Conservation (phyloP, 2,113 vertebrate species). For the Oryctolagus cuniculus region DNA sequence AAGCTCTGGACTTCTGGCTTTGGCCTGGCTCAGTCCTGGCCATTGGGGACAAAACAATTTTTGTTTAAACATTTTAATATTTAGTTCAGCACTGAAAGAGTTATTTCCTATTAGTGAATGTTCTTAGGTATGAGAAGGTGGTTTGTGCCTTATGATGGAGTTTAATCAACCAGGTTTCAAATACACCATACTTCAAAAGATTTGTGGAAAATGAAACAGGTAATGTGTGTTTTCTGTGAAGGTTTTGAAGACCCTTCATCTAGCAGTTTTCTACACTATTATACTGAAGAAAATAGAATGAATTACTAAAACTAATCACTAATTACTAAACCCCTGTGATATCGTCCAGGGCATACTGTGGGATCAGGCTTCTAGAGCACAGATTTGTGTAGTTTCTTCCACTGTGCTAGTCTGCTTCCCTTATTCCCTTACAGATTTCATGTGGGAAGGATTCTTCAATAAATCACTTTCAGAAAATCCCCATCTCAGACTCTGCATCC, state of each 20-base stretch:
- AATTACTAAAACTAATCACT: background rate
- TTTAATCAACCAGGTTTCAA: constrained; percentile 16
- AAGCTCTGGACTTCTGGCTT: too few relatives aligned
- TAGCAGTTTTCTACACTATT: background rate
- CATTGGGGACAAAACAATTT: background rate
- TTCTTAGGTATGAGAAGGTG: background rate
- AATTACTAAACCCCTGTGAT: too few relatives aligned
- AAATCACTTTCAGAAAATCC: background rate
- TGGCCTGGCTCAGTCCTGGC: too few relatives aligned
- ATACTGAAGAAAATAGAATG: background rate
- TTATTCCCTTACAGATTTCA: background rate
- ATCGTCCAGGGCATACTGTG: background rate
- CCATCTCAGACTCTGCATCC: background rate
- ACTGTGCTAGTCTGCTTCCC: background rate
- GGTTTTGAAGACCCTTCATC: too few relatives aligned
- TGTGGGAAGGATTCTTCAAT: background rate
- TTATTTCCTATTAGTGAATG: background rate
- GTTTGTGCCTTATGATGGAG: background rate
- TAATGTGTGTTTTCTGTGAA: too few relatives aligned
- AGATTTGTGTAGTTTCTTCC: background rate
- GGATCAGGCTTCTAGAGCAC: background rate
- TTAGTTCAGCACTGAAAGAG: background rate
- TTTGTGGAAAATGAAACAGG: too few relatives aligned
- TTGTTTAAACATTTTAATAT: background rate
- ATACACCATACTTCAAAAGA: background rate